These are phyloP conservation scores for Danio tinwini DNA, from an alignment of 2,797 vertebrate species.

Conservation along the genomic window DNA sequence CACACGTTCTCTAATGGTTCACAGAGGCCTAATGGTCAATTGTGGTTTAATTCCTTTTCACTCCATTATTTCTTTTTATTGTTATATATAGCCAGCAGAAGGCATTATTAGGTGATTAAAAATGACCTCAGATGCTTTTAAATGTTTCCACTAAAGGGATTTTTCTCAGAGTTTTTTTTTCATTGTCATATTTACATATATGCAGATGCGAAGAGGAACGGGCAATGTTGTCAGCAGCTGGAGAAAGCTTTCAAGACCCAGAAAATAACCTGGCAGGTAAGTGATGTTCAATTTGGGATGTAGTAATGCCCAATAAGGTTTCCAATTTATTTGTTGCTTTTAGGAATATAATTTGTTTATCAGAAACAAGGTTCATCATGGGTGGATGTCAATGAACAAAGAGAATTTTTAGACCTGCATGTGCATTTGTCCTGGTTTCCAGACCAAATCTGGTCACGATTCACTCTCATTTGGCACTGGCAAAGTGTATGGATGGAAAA, in stretches of 20 bases:
- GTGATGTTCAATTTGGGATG: background rate
- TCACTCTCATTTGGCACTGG: background rate
- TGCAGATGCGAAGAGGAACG: background rate
- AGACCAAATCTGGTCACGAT: background rate
- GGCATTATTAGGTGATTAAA: background rate
- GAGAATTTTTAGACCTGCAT: background rate
- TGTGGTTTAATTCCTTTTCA: background rate
- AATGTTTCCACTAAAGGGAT: background rate
- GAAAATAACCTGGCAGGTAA: background rate
- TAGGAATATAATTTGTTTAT: background rate
- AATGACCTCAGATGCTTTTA: accelerated
- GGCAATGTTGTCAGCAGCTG: background rate
- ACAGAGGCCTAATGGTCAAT: background rate
- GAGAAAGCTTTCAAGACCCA: background rate
- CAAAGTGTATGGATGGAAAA: background rate
- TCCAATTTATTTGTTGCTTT: background rate
- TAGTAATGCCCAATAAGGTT: background rate
- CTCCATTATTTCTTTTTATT: background rate
- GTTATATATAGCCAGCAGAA: background rate
- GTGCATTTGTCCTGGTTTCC: background rate
- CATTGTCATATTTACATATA: background rate
- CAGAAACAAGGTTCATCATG: background rate
- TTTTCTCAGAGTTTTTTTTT: background rate
- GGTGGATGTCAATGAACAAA: background rate
- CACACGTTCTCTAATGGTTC: background rate